A percentile compares a stretch with the other conserved stretches of the same genome.
Conservation (phyloP, 2,113 vertebrate species). For the Arothron firmamentum region DNA sequence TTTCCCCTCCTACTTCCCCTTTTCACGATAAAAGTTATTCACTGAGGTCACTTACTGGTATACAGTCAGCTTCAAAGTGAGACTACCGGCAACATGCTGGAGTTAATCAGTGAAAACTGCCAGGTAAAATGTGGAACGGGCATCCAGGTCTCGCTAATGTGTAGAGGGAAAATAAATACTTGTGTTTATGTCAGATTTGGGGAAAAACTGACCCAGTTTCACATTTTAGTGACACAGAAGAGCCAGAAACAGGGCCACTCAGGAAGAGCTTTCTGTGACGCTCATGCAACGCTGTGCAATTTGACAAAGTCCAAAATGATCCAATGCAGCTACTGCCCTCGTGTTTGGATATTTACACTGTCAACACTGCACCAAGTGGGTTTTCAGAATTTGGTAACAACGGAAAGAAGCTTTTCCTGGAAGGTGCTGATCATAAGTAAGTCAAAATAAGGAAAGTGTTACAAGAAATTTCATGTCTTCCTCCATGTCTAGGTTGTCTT, state of each 20-base stretch:
- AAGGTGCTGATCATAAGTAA: slow-evolving; percentile 13
- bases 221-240: neutral
- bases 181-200: neutral
- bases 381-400: slow-evolving; percentile 34
- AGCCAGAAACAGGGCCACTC: slow-evolving; percentile 7
- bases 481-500: slow-evolving; percentile 19
- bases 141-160: neutral
- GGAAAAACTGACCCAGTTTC: neutral
- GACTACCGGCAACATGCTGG: too few relatives aligned
- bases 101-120: slow-evolving; percentile 30
- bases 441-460: neutral
- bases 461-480: slow-evolving; percentile 12
- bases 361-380: slow-evolving; percentile 35
- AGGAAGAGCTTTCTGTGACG: neutral
- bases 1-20: slow-evolving; percentile 58
- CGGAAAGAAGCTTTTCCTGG: slow-evolving; percentile 39
- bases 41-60: slow-evolving; percentile 55
- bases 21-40: slow-evolving; percentile 37
- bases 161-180: too few relatives aligned
- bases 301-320: slow-evolving; percentile 43
- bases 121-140: slow-evolving; percentile 6
- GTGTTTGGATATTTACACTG: slow-evolving; percentile 30
- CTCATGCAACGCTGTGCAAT: slow-evolving; percentile 33
- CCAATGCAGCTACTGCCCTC: slow-evolving; percentile 27
- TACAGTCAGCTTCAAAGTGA: slow-evolving; percentile 11